Conservation (phyloP, 1,140 invertebrate species). For the Drosophila seguyi region DNA sequence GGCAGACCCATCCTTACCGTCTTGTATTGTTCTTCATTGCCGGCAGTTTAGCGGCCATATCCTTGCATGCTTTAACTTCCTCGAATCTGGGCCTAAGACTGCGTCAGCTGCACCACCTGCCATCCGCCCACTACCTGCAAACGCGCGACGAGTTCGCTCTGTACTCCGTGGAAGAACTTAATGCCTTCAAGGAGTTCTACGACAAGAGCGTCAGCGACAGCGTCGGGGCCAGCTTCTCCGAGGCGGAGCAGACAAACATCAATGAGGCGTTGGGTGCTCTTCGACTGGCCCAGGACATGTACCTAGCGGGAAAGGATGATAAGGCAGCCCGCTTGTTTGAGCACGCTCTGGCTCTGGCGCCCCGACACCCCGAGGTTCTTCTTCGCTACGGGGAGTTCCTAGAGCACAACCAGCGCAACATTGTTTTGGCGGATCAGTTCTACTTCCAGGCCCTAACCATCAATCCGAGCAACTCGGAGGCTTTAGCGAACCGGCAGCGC, state of each 20-base stretch:
- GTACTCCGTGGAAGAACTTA: conserved; percentile 66
- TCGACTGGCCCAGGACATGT: conserved; percentile 93
- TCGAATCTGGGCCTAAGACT: conserved; percentile 35
- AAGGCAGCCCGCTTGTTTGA: conserved; percentile 95
- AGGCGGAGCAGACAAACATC: conserved; percentile 67
- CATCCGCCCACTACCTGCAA: conserved; percentile 72
- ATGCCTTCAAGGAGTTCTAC: conserved; percentile 75
- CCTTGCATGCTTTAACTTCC: conserved; percentile 47
- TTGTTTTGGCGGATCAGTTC: conserved; percentile 95
- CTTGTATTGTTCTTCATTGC: conserved; percentile 60
- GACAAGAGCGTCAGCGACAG: conserved; percentile 68
- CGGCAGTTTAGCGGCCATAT: conserved; percentile 60
- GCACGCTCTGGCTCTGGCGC: conserved; percentile 95
- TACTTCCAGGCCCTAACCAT: conserved; percentile 93
- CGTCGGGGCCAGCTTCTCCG: conserved; percentile 50
- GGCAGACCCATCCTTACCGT: conserved; percentile 24
- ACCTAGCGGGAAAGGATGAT: conserved; percentile 91
- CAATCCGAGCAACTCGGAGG: conserved; percentile 92
- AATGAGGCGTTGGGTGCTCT: conserved; percentile 93
- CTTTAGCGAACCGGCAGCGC: conserved; percentile 92
- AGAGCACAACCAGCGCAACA: conserved; percentile 93
- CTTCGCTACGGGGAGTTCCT: conserved; percentile 97
- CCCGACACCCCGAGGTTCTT: conserved; percentile 95
- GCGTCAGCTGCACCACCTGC: conserved; percentile 64
- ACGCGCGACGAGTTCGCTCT: conserved; percentile 78